Conservation (phyloP, 1,140 invertebrate genomes). For the Venustaconcha ellipsiformis region DNA sequence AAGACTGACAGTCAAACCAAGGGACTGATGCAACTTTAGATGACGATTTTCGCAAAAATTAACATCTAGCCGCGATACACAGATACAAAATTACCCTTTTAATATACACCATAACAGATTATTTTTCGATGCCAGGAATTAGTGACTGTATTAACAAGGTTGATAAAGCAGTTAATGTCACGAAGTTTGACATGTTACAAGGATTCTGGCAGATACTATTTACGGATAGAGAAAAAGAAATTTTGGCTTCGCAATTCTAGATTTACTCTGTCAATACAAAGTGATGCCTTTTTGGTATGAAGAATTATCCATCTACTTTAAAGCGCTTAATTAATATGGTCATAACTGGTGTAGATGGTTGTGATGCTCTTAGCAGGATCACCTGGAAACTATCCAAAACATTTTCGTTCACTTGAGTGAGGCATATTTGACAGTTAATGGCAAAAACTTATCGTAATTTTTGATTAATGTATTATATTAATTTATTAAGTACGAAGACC, state of each 20-base stretch:
- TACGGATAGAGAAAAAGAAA: slow-evolving; percentile 21
- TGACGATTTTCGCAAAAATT: too few relatives aligned
- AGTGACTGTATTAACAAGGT: slow-evolving; percentile 14
- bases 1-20: too few relatives aligned
- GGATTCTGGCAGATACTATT: slow-evolving; percentile 10
- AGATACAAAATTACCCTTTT: too few relatives aligned
- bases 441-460: slow-evolving; percentile 8
- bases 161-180: slow-evolving; percentile 20
- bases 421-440: neutral
- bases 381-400: slow-evolving; percentile 73
- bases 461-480: too few relatives aligned
- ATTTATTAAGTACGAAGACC: slow-evolving; percentile 49
- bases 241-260: slow-evolving; percentile 30
- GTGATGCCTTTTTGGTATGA: slow-evolving; percentile 70
- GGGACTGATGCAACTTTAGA: too few relatives aligned
- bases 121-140: too few relatives aligned
- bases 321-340: slow-evolving; percentile 70
- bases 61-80: too few relatives aligned
- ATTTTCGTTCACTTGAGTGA: slow-evolving; percentile 56
- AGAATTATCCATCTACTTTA: slow-evolving; percentile 68
- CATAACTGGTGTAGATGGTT: slow-evolving; percentile 42
- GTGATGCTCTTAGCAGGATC: slow-evolving; percentile 21
- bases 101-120: too few relatives aligned
- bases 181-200: slow-evolving; percentile 35
- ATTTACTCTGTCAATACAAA: slow-evolving; percentile 62